Evolutionary conservation across 2,888 invertebrate genomes (phyloP).

Genomic region (Xestia sexstrigata): DNA sequence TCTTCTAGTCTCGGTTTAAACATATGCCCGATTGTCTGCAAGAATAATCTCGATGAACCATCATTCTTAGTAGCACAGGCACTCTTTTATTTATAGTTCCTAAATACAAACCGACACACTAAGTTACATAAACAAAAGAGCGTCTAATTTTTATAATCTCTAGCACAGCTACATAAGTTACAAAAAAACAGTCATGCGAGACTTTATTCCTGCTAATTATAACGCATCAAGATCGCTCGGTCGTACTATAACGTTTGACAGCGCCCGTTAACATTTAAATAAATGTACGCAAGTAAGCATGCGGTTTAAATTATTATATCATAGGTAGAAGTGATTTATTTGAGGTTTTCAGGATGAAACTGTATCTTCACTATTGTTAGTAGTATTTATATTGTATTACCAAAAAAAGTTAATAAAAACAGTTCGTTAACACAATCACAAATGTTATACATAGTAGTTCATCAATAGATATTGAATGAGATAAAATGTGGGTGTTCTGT

Average conservation of each 20-base stretch:
- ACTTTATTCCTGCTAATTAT: conserved; percentile 52
- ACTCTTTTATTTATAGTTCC: neutral
- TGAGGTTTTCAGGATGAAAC: neutral
- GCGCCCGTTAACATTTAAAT: conserved; percentile 57
- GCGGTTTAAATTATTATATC: conserved; percentile 36
- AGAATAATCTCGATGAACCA: neutral
- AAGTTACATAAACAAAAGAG: conserved; percentile 43
- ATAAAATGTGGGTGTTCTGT: conserved; percentile 7
- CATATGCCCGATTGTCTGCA: neutral
- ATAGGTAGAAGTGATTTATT: conserved; percentile 17
- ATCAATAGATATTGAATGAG: neutral
- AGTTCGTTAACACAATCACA: conserved; percentile 27
- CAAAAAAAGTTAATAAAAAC: conserved; percentile 6
- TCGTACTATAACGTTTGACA: conserved; percentile 63
- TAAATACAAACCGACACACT: conserved; percentile 20
- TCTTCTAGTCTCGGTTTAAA: neutral
- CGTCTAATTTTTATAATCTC: conserved; percentile 48
- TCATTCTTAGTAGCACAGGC: neutral
- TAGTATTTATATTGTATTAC: neutral
- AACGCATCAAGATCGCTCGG: conserved; percentile 54
- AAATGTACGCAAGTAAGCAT: conserved; percentile 25
- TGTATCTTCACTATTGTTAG: neutral
- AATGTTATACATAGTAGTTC: conserved; percentile 4
- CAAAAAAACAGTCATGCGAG: conserved; percentile 40
- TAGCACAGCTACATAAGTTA: conserved; percentile 5